Conservation (phyloP, 2,113 vertebrate genomes). For the Anguilla japonica region DNA sequence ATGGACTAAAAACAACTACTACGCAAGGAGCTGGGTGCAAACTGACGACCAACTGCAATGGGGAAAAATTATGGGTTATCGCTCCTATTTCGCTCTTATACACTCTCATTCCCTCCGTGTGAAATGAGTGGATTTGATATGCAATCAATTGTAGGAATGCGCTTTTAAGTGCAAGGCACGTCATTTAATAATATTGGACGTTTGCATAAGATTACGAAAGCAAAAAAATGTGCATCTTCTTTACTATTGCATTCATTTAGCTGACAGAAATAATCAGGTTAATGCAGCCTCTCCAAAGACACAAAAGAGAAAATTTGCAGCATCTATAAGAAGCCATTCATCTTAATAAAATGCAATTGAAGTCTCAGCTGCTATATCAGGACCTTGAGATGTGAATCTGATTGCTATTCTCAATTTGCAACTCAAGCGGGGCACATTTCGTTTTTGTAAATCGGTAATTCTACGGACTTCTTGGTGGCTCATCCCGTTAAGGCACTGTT, state of each 20-base stretch:
- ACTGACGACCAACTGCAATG: not conserved
- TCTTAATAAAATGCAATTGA: not conserved
- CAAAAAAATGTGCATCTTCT: conserved; percentile 8
- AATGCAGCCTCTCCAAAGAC: conserved; percentile 12
- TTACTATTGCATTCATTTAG: conserved; percentile 18
- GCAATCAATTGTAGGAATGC: not conserved
- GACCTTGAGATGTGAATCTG: not conserved
- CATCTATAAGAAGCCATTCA: conserved; percentile 21
- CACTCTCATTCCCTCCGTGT: not conserved
- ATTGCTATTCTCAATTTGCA: not conserved
- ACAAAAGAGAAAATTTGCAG: conserved; percentile 25
- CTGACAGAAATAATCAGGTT: conserved; percentile 19
- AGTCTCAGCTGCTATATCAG: not conserved
- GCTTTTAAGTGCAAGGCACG: not conserved
- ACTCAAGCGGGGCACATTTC: not conserved
- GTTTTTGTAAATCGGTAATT: not conserved
- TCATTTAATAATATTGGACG: not conserved
- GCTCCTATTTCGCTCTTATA: not conserved
- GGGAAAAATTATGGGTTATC: not conserved
- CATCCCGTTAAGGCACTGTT: too few relatives aligned
- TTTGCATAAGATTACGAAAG: not conserved
- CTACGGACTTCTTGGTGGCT: not conserved
- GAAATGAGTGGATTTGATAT: not conserved
- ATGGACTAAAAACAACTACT: not conserved
- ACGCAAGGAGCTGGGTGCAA: not conserved